Evolutionary conservation across 2,888 invertebrate species (phyloP).

Genomic region (Mechanitis mazaeus): DNA sequence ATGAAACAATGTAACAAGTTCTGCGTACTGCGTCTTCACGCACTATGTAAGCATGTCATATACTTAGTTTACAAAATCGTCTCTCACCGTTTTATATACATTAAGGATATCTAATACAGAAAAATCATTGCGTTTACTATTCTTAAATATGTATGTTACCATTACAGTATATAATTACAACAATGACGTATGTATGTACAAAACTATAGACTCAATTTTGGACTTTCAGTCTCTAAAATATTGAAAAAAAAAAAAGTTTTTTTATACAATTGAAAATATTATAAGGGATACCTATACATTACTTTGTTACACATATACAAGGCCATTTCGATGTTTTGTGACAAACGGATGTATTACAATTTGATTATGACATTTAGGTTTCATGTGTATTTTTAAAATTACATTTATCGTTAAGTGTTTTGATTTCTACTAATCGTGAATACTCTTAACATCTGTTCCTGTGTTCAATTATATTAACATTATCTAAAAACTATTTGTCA

Average conservation of each 20-base stretch:
- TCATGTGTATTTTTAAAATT: not conserved
- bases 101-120: conserved; percentile 66
- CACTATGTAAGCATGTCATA: conserved; percentile 4
- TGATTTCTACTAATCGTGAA: conserved; percentile 2
- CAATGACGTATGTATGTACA: conserved; percentile 70
- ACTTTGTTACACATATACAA: conserved; percentile 62
- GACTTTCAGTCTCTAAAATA: conserved; percentile 75
- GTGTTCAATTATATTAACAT: conserved; percentile 4
- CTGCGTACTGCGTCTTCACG: not conserved
- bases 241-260: conserved; percentile 48
- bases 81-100: conserved; percentile 58
- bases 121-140: conserved; percentile 70
- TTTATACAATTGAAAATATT: conserved; percentile 56
- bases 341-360: conserved; percentile 11
- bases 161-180: conserved; percentile 70
- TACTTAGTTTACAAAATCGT: conserved; percentile 33
- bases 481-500: conserved; percentile 6
- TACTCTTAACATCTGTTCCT: not conserved
- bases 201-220: conserved; percentile 76
- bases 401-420: not conserved
- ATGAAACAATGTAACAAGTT: conserved; percentile 5
- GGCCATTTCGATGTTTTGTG: conserved; percentile 46
- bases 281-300: conserved; percentile 52
- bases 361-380: not conserved
- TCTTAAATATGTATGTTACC: conserved; percentile 66